These are phyloP conservation scores for Valencia hispanica DNA, from an alignment of 2,797 vertebrate species.

Conservation along the genomic window DNA sequence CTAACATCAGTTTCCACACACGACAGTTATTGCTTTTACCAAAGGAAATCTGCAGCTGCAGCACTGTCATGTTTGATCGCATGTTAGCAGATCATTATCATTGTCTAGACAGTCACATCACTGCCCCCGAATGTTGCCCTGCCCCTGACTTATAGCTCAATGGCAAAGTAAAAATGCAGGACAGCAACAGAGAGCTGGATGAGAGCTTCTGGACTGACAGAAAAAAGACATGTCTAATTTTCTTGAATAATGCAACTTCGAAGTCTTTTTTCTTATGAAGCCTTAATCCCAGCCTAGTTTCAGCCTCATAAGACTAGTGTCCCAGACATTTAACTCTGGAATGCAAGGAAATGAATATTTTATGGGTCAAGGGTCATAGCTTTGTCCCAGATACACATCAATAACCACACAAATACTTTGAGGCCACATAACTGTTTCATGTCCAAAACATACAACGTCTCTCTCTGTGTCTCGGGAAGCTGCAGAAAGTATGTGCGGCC, in stretches of 20 bases:
- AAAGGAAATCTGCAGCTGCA: neutral
- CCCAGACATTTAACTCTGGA: constrained; percentile 47
- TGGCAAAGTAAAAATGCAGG: constrained; percentile 24
- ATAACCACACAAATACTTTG: constrained; percentile 52
- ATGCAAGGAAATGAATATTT: constrained; percentile 66
- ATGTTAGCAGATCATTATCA: constrained; percentile 68
- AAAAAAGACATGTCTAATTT: constrained; percentile 3
- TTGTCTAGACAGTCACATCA: constrained; percentile 65
- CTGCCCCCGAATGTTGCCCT: constrained; percentile 43
- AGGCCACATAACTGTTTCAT: constrained; percentile 35
- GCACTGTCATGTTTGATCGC: constrained; percentile 40
- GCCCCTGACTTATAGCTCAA: constrained; percentile 51
- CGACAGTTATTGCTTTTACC: constrained; percentile 16
- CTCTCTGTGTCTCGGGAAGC: constrained; percentile 45
- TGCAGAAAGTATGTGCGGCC: constrained; percentile 3
- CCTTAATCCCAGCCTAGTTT: constrained; percentile 17
- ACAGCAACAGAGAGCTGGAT: neutral
- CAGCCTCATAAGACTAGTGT: constrained; percentile 21
- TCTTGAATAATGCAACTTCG: constrained; percentile 32
- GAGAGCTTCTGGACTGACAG: constrained; percentile 11
- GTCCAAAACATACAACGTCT: constrained; percentile 42
- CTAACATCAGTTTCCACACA: constrained; percentile 9
- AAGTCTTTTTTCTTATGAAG: constrained; percentile 27
- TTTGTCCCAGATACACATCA: constrained; percentile 72
- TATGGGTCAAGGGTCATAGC: constrained; percentile 54